Evolutionary conservation across 2,888 invertebrate species (phyloP).

Genomic region (Steinernema carpocapsae): DNA sequence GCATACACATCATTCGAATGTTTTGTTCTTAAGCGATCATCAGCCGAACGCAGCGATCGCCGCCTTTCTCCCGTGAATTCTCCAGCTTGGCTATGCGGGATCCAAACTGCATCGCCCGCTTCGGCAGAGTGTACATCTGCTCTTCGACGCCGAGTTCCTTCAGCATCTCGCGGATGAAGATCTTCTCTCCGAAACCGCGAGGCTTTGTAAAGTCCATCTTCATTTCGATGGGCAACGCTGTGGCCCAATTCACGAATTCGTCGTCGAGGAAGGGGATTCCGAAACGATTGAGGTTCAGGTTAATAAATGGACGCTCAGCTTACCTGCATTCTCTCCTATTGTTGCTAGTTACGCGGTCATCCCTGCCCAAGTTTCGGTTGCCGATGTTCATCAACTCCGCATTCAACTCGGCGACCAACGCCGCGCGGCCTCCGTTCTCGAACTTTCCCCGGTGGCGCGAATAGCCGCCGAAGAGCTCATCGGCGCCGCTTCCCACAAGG

Average conservation of each 20-base stretch:
- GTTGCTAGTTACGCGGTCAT: constrained; percentile 80
- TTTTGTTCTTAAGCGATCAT: neutral
- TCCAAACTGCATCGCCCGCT: constrained; percentile 95
- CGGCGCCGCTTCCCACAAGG: constrained; percentile 90
- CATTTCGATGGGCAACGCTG: constrained; percentile 70
- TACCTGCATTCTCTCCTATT: constrained; percentile 36
- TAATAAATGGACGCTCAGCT: neutral
- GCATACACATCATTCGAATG: too few species aligned
- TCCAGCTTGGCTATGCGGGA: constrained; percentile 83
- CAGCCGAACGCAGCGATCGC: constrained; percentile 41
- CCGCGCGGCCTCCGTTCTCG: constrained; percentile 62
- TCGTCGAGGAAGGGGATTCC: constrained; percentile 78
- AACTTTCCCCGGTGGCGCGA: constrained; percentile 81
- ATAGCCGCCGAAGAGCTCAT: constrained; percentile 95
- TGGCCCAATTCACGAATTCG: constrained; percentile 73
- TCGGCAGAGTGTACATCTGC: constrained; percentile 77
- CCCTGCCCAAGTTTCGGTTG: constrained; percentile 87
- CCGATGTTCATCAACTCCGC: constrained; percentile 86
- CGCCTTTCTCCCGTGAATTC: constrained; percentile 67
- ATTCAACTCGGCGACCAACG: constrained; percentile 72
- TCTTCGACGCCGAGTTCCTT: constrained; percentile 48
- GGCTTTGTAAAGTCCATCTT: constrained; percentile 74
- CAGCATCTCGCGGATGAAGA: constrained; percentile 77
- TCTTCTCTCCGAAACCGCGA: constrained; percentile 77
- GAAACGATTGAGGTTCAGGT: constrained; percentile 68